A percentile compares a stretch with the other conserved stretches of the same genome.
Evolutionary conservation across 2,888 invertebrate species (phyloP).

Genomic region (Oscheius onirici): DNA sequence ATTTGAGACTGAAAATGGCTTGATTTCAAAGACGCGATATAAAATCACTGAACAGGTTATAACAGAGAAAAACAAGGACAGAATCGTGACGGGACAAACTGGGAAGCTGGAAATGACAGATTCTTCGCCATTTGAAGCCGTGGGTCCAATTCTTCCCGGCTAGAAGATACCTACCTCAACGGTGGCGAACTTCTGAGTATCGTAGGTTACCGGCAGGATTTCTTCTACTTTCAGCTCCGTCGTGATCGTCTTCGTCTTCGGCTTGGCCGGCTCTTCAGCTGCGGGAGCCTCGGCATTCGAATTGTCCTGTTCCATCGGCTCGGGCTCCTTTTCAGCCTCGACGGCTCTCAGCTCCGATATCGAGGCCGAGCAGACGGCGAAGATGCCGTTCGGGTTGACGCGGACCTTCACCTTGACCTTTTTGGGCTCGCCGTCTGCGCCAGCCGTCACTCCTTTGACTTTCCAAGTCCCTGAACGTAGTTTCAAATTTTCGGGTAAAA

Average conservation of each 20-base stretch:
- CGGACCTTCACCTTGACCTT: conserved; percentile 87
- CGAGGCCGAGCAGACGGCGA: conserved; percentile 86
- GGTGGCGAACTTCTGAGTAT: conserved; percentile 82
- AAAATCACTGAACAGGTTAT: no score
- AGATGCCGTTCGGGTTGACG: conserved; percentile 90
- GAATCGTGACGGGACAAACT: no score
- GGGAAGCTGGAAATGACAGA: no score
- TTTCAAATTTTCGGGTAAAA: no score
- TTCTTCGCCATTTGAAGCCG: no score
- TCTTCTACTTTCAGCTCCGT: conserved; percentile 86
- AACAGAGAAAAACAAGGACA: no score
- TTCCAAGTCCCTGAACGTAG: conserved; percentile 73
- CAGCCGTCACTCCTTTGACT: conserved; percentile 80
- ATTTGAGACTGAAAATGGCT: conserved; percentile 77
- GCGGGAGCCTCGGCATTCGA: conserved; percentile 21
- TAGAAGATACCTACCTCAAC: no score
- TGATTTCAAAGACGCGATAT: no score
- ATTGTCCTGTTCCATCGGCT: conserved; percentile 23
- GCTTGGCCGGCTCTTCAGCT: conserved; percentile 66
- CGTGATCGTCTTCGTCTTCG: conserved; percentile 85
- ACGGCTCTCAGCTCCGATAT: conserved; percentile 74
- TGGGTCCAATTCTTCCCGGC: no score
- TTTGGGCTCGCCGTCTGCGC: conserved; percentile 87
- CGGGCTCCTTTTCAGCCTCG: conserved; percentile 43
- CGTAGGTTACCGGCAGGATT: conserved; percentile 79